Evolutionary conservation across 1,140 invertebrate species (phyloP).

Genomic region (Drosophila ananassae): DNA sequence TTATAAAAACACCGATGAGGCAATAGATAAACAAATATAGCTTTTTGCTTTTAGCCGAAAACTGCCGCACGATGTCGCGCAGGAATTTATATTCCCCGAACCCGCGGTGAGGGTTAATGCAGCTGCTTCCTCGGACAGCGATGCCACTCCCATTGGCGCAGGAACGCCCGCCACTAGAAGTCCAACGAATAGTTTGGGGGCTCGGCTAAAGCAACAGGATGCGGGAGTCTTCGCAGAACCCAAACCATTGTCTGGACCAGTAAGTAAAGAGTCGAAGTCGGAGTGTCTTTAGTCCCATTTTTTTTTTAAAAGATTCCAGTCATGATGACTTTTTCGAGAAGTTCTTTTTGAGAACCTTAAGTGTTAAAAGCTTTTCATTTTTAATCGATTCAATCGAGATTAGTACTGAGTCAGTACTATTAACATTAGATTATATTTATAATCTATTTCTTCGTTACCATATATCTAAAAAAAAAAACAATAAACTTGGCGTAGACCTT

Average conservation of each 20-base stretch:
- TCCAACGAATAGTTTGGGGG: constrained; percentile 73
- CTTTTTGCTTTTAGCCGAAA: constrained; percentile 59
- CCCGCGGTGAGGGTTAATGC: constrained; percentile 76
- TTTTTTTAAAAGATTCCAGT: neutral
- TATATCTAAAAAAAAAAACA: neutral
- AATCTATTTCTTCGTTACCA: neutral
- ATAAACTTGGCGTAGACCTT: neutral
- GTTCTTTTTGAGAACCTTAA: neutral
- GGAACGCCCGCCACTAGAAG: constrained; percentile 76
- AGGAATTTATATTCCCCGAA: constrained; percentile 81
- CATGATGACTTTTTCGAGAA: neutral
- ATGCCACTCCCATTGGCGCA: constrained; percentile 79
- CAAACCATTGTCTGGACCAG: constrained; percentile 68
- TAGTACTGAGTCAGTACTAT: neutral
- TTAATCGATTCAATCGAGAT: neutral
- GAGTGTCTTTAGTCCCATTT: neutral
- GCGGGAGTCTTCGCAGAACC: constrained; percentile 67
- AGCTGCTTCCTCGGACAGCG: constrained; percentile 73
- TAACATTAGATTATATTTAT: neutral
- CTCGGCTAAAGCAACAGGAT: constrained; percentile 72
- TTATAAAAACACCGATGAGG: constrained; percentile 1
- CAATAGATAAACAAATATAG: constrained; percentile 1
- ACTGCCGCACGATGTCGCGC: constrained; percentile 55
- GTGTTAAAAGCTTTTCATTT: neutral
- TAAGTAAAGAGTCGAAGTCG: constrained; percentile 35